phyloP scores from a whole-genome alignment of 2,888 invertebrate genomes.

The Tachina lurida region DNA sequence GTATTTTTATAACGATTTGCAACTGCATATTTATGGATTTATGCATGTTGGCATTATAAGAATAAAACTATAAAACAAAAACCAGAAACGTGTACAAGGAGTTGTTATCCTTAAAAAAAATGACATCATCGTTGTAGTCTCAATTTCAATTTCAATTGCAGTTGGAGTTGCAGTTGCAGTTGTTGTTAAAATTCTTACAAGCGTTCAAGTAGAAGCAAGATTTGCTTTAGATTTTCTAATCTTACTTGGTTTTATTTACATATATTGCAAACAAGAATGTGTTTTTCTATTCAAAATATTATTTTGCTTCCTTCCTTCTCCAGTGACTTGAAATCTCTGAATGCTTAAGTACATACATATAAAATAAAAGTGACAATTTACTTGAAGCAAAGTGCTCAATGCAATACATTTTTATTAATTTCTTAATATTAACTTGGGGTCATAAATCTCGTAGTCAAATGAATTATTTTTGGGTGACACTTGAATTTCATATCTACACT shows the following conservation, averaged over 20 bases:
- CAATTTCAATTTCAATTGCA: conserved; percentile 14
- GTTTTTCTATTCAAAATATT: conserved; percentile 5
- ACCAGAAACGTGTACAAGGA: conserved; percentile 51
- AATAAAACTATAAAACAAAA: conserved; percentile 27
- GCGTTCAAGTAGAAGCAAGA: conserved; percentile 26
- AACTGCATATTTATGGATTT: conserved; percentile 33
- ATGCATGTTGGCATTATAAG: not conserved
- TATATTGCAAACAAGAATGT: conserved; percentile 37
- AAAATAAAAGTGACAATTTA: not conserved
- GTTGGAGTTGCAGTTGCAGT: conserved; percentile 8
- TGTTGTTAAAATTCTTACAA: conserved; percentile 30
- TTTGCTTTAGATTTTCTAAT: not conserved
- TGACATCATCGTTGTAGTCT: conserved; percentile 54
- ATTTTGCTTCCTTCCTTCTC: conserved; percentile 2
- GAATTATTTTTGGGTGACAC: too few species aligned
- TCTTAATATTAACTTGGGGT: not conserved
- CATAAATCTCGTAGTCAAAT: not conserved
- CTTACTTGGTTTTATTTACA: not conserved
- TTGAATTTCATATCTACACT: too few species aligned
- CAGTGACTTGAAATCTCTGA: not conserved
- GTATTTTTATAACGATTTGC: conserved; percentile 37
- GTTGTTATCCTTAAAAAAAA: conserved; percentile 55
- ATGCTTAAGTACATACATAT: not conserved
- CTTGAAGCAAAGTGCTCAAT: not conserved
- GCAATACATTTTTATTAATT: not conserved